Evolutionary conservation across 1,140 invertebrate genomes (phyloP).

Genomic region (Brachionus calyciflorus): DNA sequence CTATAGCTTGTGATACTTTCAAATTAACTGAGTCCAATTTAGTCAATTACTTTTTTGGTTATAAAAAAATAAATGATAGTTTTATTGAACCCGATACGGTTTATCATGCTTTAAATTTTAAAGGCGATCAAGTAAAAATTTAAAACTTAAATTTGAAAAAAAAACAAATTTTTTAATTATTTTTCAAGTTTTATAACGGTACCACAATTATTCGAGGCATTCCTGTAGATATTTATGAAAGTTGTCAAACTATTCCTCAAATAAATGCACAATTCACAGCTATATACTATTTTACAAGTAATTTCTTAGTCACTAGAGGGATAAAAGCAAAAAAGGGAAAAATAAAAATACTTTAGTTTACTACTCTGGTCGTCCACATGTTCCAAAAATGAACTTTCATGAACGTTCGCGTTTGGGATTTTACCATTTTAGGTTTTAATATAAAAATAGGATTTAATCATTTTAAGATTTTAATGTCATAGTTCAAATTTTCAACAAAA

Average conservation of each 20-base stretch:
- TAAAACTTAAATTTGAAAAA: too few species aligned
- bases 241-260: constrained; percentile 17
- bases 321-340: too few species aligned
- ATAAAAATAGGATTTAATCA: neutral
- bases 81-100: constrained; percentile 2
- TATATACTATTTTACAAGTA: constrained; percentile 31
- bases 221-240: neutral
- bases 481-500: too few species aligned
- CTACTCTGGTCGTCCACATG: too few species aligned
- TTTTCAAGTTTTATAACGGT: constrained; percentile 26
- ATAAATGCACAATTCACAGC: constrained; percentile 18
- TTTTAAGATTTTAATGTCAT: neutral
- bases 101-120: constrained; percentile 24
- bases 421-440: too few species aligned
- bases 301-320: too few species aligned
- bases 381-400: too few species aligned
- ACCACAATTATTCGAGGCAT: neutral
- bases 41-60: constrained; percentile 4
- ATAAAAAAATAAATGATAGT: neutral
- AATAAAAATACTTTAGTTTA: neutral
- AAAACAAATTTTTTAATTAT: neutral
- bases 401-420: too few species aligned
- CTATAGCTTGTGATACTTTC: constrained; percentile 1
- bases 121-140: neutral
- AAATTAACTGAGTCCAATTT: neutral